A percentile compares a stretch with the other conserved stretches of the same genome.
Evolutionary conservation across 2,888 invertebrate species (phyloP).

Genomic region (Tachina grossa): DNA sequence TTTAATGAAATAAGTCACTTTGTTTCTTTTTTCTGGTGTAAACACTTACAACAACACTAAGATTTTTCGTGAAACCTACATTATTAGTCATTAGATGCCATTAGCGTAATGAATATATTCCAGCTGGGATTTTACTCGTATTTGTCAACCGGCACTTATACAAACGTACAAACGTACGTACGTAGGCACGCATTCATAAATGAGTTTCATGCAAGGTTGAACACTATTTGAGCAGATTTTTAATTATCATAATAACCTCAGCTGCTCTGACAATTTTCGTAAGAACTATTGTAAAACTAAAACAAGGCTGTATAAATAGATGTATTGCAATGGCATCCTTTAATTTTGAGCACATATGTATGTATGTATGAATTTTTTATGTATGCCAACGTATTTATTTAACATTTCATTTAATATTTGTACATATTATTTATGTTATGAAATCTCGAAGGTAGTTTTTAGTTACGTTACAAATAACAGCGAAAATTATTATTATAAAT

Average conservation of each 20-base stretch:
- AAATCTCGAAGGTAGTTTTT: too few species aligned
- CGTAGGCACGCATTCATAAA: neutral
- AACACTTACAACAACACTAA: neutral
- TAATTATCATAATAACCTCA: slow-evolving; percentile 67
- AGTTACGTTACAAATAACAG: too few species aligned
- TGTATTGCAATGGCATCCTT: neutral
- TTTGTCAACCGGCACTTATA: slow-evolving; percentile 20
- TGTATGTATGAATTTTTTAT: neutral
- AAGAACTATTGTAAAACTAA: slow-evolving; percentile 8
- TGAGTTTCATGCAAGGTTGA: slow-evolving; percentile 15
- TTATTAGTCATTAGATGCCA: slow-evolving; percentile 68
- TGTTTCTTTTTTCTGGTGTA: neutral
- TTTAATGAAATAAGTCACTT: neutral
- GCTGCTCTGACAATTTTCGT: slow-evolving; percentile 43
- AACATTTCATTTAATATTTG: too few species aligned
- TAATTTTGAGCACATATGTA: neutral
- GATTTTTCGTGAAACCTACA: slow-evolving; percentile 7
- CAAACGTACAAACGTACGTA: slow-evolving; percentile 13
- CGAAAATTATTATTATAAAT: too few species aligned
- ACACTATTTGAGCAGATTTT: slow-evolving; percentile 47
- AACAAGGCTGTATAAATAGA: neutral
- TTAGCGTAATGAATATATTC: slow-evolving; percentile 64
- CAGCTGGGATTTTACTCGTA: slow-evolving; percentile 55
- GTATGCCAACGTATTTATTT: too few species aligned
- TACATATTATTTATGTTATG: too few species aligned